A percentile compares a stretch with the other conserved stretches of the same genome.
phyloP scores from a whole-genome alignment of 2,888 invertebrate genomes.

The Lochmaea crataegi region DNA sequence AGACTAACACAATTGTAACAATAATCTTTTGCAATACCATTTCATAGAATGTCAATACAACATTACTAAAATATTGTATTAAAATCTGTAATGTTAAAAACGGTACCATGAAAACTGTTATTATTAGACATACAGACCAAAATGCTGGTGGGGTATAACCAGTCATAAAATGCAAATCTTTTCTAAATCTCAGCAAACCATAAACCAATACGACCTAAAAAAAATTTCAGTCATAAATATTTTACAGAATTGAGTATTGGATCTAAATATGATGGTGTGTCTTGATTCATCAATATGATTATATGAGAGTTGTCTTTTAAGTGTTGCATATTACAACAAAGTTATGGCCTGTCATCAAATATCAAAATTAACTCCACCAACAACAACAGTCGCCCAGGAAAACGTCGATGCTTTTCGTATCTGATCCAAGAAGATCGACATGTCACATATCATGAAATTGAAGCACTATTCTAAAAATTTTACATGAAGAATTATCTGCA shows the following conservation, averaged over 20 bases:
- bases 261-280: neutral
- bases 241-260: neutral
- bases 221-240: neutral
- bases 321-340: no score
- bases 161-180: conserved; percentile 40
- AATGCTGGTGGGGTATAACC: conserved; percentile 33
- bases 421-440: no score
- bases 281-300: no score
- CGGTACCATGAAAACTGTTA: conserved; percentile 25
- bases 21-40: conserved; percentile 30
- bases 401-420: no score
- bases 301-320: no score
- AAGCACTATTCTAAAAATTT: no score
- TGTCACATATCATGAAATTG: no score
- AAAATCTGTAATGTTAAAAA: conserved; percentile 32
- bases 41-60: conserved; percentile 14
- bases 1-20: conserved; percentile 28
- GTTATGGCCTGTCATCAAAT: no score
- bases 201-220: conserved; percentile 25
- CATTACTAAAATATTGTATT: conserved; percentile 29
- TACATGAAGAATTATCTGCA: no score
- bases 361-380: no score
- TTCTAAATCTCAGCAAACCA: conserved; percentile 31
- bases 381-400: no score
- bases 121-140: conserved; percentile 26